Conservation (phyloP, 2,888 invertebrate genomes). For the Parascotia fuliginaria region DNA sequence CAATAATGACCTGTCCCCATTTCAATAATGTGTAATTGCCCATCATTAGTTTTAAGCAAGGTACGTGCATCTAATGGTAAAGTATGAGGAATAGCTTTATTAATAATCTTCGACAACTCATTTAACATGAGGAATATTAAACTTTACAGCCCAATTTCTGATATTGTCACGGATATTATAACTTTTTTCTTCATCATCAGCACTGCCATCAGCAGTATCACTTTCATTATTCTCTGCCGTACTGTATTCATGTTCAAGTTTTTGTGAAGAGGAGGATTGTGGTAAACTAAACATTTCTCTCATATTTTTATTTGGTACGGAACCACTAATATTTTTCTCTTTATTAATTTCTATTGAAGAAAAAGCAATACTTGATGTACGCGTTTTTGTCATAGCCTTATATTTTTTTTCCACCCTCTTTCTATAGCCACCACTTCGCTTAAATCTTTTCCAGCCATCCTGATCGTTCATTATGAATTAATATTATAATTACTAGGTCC, state of each 20-base stretch:
- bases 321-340: constrained; percentile 1
- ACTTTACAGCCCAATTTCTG: neutral
- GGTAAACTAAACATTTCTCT: too few species aligned
- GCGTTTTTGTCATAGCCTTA: neutral
- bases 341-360: neutral
- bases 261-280: too few species aligned
- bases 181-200: too few species aligned
- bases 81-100: neutral
- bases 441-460: constrained; percentile 9
- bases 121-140: too few species aligned
- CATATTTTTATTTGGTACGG: too few species aligned
- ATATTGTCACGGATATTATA: too few species aligned
- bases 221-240: neutral
- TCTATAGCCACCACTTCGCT: constrained; percentile 11
- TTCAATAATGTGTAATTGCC: constrained; percentile 1
- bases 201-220: constrained; percentile 5
- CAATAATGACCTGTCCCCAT: constrained; percentile 21
- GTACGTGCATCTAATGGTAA: constrained; percentile 3
- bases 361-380: neutral
- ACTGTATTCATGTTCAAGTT: too few species aligned
- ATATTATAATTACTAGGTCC: neutral
- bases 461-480: neutral
- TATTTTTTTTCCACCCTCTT: constrained; percentile 5
- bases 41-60: constrained; percentile 3
- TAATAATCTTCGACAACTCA: constrained; percentile 1